A percentile compares a stretch with the other conserved stretches of the same genome.
These are phyloP conservation scores for Himalopsyche tibetana DNA, from an alignment of 2,888 invertebrate genomes.

Conservation along the genomic window DNA sequence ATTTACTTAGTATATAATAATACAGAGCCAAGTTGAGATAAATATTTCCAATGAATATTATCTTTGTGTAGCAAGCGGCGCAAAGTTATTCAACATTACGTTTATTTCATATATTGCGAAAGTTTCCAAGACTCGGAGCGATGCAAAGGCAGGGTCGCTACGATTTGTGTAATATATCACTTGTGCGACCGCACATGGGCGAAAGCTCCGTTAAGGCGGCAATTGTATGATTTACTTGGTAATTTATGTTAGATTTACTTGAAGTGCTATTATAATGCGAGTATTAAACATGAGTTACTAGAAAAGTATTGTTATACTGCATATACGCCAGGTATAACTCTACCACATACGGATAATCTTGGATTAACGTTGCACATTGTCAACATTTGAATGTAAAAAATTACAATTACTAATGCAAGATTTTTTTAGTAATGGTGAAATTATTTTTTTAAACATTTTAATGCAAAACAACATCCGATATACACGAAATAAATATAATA, in stretches of 20 bases:
- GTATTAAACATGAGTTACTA: background rate
- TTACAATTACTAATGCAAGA: too few species aligned
- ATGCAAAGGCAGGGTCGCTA: background rate
- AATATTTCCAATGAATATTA: constrained; percentile 23
- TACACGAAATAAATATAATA: too few species aligned
- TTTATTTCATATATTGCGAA: constrained; percentile 53
- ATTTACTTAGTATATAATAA: constrained; percentile 2
- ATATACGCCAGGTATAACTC: too few species aligned
- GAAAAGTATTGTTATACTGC: background rate
- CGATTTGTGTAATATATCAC: background rate
- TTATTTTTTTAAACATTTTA: too few species aligned
- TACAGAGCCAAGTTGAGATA: constrained; percentile 15
- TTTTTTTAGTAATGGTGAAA: too few species aligned
- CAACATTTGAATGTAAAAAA: too few species aligned
- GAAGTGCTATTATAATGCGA: background rate
- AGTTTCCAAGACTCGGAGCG: constrained; percentile 36
- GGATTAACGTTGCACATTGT: too few species aligned
- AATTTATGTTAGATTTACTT: constrained; percentile 20
- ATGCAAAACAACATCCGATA: too few species aligned
- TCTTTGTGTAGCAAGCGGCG: constrained; percentile 45
- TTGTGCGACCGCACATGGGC: constrained; percentile 12
- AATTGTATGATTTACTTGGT: constrained; percentile 3
- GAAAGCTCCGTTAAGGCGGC: background rate
- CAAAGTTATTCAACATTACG: constrained; percentile 44
- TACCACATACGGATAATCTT: too few species aligned